Percentiles rank a stretch among this genome's conserved stretches.
phyloP scores from a whole-genome alignment of 2,888 invertebrate genomes.

The Spilarctia lutea region DNA sequence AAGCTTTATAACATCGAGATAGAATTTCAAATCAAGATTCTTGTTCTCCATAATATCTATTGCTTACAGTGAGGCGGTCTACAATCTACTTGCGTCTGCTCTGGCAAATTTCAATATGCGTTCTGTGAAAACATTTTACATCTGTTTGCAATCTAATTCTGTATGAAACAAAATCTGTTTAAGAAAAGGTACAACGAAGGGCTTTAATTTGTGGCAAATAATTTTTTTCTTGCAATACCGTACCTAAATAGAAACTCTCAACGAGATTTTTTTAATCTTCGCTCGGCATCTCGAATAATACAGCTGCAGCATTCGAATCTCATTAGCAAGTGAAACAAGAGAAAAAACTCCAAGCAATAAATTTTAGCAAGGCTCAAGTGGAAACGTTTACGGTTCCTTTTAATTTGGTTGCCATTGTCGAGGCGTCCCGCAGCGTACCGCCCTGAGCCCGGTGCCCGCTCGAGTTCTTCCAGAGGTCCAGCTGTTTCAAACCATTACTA shows the following conservation, averaged over 20 bases:
- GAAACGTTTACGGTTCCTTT: constrained; percentile 85
- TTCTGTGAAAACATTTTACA: constrained; percentile 64
- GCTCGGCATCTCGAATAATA: constrained; percentile 73
- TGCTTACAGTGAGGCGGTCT: constrained; percentile 73
- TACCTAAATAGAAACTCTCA: constrained; percentile 57
- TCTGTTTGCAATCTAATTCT: constrained; percentile 54
- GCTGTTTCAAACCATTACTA: constrained; percentile 81
- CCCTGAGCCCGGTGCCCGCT: constrained; percentile 52
- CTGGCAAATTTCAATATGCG: constrained; percentile 72
- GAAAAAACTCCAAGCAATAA: constrained; percentile 82
- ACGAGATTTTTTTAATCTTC: constrained; percentile 71
- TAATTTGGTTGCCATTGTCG: constrained; percentile 86
- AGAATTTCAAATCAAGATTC: constrained; percentile 69
- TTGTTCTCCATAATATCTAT: constrained; percentile 62
- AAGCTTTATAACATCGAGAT: constrained; percentile 77
- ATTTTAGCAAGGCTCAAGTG: constrained; percentile 85
- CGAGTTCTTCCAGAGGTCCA: constrained; percentile 83
- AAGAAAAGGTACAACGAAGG: constrained; percentile 61
- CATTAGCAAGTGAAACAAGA: constrained; percentile 83
- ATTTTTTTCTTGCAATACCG: constrained; percentile 50
- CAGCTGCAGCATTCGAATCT: constrained; percentile 84
- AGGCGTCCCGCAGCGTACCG: constrained; percentile 81
- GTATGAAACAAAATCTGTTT: constrained; percentile 60
- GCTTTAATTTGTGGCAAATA: constrained; percentile 63
- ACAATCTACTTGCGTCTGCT: constrained; percentile 73